Base-by-base conservation (phyloP, 2,888 invertebrate species). In the Drosophila putrida region DNA sequence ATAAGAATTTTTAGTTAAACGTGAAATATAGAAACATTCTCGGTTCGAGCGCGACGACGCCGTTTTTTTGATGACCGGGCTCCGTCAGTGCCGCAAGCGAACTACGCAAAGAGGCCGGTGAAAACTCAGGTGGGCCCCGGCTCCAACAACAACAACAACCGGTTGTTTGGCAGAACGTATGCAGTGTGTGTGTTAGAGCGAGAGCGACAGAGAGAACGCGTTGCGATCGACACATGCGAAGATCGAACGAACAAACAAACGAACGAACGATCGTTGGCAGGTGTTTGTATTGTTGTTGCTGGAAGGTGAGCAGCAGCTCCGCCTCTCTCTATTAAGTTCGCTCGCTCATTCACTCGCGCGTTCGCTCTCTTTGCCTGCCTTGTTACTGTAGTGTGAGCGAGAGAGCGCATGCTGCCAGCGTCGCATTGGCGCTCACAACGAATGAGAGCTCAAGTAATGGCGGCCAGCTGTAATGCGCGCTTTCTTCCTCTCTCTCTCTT, bases 61-160 rank as follows among this genome's bases (percentile, higher is more conserved):
- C 78, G 57, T 57, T 61, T 57, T 61, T 28, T 74, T 61, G 69
- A 72, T 85, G 85, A 86, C 89, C 82, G 86, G 81, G 88, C 89
- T 74, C 76, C 82, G 82, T 73, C 89, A 82, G 71, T 77, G 86
- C 86, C 88, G 89, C 82, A 80, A 86, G 83, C 86, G 71, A 79
- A 86, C 86, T 86, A 88, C 88, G 61, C 75, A 70, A 82, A 74
- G 61, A 72, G 68, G 63, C 85, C 85, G 89, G 89, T 77, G 72
- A 64, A 72, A 54, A 82, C 58, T 63, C 63, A 63, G 63, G 63
- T 63, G 63, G 63, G 57, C 35, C 20, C 13, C 43, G 53, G 39
- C 28, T 13, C 61, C 58, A 59, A 31, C 31, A 62, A 41, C 51
- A 51, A 35, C 27, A 46, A 11, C 62, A 78, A 87, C 89, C 85